A percentile compares a stretch with the other conserved stretches of the same genome.
phyloP scores from a whole-genome alignment of 2,888 invertebrate genomes.

The Flabesymbios commensalis region DNA sequence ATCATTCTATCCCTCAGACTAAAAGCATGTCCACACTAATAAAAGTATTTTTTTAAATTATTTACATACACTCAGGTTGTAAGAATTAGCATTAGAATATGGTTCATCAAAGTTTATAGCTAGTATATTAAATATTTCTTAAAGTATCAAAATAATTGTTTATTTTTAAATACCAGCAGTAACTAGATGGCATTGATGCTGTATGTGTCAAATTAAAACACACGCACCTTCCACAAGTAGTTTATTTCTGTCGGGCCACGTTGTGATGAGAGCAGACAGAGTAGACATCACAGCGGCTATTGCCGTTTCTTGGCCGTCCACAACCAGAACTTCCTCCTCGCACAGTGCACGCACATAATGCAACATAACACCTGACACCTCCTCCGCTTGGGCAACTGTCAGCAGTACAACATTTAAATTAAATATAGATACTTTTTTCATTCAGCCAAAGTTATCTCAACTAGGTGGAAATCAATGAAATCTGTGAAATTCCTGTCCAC shows the following conservation, averaged over 20 bases:
- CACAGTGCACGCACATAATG: constrained; percentile 47
- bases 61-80: too few species aligned
- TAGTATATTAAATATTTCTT: not conserved
- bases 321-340: constrained; percentile 50
- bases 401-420: too few species aligned
- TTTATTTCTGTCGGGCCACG: constrained; percentile 12
- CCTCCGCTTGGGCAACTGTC: constrained; percentile 25
- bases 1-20: too few species aligned
- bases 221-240: constrained; percentile 17
- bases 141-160: not conserved
- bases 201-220: not conserved
- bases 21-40: too few species aligned
- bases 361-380: constrained; percentile 38
- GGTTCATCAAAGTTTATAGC: constrained; percentile 1
- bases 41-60: too few species aligned
- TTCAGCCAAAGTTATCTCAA: not conserved
- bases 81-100: too few species aligned
- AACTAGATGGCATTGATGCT: not conserved
- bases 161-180: not conserved
- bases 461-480: too few species aligned
- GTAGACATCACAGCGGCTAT: constrained; percentile 49
- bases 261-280: constrained; percentile 26
- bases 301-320: constrained; percentile 43
- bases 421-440: not conserved
- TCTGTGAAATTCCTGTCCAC: too few species aligned